Percentiles rank a stretch among this genome's conserved stretches.
phyloP scores from a whole-genome alignment of 2,888 invertebrate genomes.

The Cataglyphis cursor region DNA sequence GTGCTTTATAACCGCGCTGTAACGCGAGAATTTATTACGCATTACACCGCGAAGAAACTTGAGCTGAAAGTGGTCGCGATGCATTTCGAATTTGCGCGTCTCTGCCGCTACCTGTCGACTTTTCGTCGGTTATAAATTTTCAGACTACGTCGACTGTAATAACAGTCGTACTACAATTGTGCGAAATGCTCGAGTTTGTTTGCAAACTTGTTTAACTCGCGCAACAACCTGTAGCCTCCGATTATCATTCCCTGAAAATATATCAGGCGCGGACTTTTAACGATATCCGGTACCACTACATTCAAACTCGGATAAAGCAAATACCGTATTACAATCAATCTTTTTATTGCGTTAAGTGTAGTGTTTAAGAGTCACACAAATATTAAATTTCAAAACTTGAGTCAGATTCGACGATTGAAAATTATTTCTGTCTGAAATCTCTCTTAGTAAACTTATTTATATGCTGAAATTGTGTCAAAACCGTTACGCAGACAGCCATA shows the following conservation, averaged over 20 bases:
- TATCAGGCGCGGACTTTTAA: constrained; percentile 41
- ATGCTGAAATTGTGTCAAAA: neutral
- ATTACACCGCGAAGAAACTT: constrained; percentile 44
- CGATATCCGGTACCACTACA: neutral
- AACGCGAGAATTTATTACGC: constrained; percentile 65
- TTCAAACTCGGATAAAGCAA: neutral
- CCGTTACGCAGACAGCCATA: neutral
- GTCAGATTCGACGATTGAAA: neutral
- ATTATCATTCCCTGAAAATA: constrained; percentile 37
- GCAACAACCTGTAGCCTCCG: constrained; percentile 54
- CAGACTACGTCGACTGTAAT: constrained; percentile 42
- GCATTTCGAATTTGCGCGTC: constrained; percentile 52
- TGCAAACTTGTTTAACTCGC: constrained; percentile 53
- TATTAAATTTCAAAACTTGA: neutral
- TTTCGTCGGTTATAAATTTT: constrained; percentile 57
- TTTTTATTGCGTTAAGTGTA: neutral
- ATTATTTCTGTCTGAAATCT: neutral
- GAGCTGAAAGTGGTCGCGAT: constrained; percentile 50
- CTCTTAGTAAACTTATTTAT: neutral
- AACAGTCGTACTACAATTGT: constrained; percentile 37
- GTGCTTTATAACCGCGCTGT: constrained; percentile 62
- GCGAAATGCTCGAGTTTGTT: constrained; percentile 49
- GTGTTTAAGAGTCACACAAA: neutral
- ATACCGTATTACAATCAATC: neutral
- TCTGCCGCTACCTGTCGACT: constrained; percentile 48